Evolutionary conservation across 2,888 invertebrate species (phyloP).

Genomic region (Callyntrura guangdongensis): DNA sequence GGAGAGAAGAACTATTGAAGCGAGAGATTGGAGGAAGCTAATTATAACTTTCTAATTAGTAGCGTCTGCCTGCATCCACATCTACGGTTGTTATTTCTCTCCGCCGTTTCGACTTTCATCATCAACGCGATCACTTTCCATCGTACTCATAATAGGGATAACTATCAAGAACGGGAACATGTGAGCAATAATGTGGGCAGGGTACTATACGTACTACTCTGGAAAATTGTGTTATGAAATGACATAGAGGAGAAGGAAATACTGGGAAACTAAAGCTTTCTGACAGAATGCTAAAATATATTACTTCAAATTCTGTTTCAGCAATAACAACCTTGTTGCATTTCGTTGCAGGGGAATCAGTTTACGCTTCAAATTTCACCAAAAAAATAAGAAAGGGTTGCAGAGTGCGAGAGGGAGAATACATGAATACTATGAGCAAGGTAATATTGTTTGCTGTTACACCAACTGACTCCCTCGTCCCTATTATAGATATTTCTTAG

Average conservation of each 20-base stretch:
- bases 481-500: conserved; percentile 49
- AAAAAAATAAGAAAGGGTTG: conserved; percentile 40
- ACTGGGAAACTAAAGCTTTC: conserved; percentile 45
- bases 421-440: conserved; percentile 8
- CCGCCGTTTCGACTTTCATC: conserved; percentile 48
- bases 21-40: conserved; percentile 77
- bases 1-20: conserved; percentile 44
- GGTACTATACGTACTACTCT: not conserved
- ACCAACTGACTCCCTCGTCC: conserved; percentile 56
- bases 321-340: conserved; percentile 66
- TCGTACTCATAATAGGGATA: conserved; percentile 6
- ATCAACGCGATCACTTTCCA: conserved; percentile 10
- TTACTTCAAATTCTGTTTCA: conserved; percentile 45
- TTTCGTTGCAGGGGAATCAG: conserved; percentile 66
- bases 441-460: conserved; percentile 60
- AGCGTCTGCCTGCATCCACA: conserved; percentile 49
- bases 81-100: conserved; percentile 16
- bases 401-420: not conserved
- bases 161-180: conserved; percentile 40
- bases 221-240: conserved; percentile 1
- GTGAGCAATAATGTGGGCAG: not conserved
- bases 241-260: not conserved
- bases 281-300: conserved; percentile 64
- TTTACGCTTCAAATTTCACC: conserved; percentile 71
- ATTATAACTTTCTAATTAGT: conserved; percentile 81